Base-by-base conservation (phyloP, 2,797 vertebrate genomes). In the Taenioides sp. region DNA sequence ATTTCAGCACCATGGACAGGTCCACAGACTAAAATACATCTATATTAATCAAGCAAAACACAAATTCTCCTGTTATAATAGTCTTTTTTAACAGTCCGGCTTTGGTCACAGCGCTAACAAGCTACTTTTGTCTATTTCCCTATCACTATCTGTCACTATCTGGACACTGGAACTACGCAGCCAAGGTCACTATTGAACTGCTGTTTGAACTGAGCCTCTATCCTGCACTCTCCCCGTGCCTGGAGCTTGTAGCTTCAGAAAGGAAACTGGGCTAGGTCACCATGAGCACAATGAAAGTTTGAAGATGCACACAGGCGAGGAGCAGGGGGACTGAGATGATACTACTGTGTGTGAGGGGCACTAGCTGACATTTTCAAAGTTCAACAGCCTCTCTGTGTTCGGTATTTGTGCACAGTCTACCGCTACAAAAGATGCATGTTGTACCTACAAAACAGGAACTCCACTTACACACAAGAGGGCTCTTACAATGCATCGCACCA, bases 311-410 rank as follows among this genome's bases (percentile, higher is more conserved):
- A 61, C 73, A 65, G 43, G 75, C 60, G 80, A 65, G 84, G 75
- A 79, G 89, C 77, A 77, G 67, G 72, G 75, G 82, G 77, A 81
- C 80, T 74, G 83, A 80, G 83, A 74, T 65, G 76, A 85, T 82
- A 73, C 78, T 73, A 50, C 68, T 59, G 75, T 80, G 76, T 83
- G 88, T 80, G 80, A 89, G 82, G 84, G 90, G 84, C 84, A 67
- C 70, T 25, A 77, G 80, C 80, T 93, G 91, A 92, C 91, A 92
- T 93, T 93, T 92, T 67, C 82, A 91, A 92, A 92, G 89, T 93
- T 92, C 92, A 92, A 92, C 86, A 91, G 85, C 87, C 83, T 89
- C 87, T 92, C 90, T 87, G 86, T 71, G 83, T 86, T 86, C 85
- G 89, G 85, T 90, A 89, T 92, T 91, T 91, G 90, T 89, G 87